A percentile compares a stretch with the other conserved stretches of the same genome.
phyloP scores from a whole-genome alignment of 1,140 invertebrate species.

The Pygmarrhopalites habei region DNA sequence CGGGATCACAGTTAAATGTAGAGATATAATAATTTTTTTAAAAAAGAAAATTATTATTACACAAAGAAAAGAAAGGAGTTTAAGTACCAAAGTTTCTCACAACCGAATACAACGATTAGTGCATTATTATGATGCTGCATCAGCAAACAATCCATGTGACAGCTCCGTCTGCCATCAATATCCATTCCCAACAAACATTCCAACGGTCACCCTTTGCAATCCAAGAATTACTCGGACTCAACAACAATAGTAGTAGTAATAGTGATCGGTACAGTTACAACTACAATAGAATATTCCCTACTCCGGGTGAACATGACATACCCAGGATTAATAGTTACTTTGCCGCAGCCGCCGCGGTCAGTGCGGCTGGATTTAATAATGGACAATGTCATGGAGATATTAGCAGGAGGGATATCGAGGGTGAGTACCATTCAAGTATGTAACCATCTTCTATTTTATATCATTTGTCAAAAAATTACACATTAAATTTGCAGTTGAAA shows the following conservation, averaged over 20 bases:
- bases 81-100: too few relatives aligned
- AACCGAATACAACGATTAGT: too few relatives aligned
- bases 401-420: too few relatives aligned
- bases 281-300: conserved; percentile 10
- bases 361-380: conserved; percentile 1
- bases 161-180: conserved; percentile 4
- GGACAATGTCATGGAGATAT: background rate
- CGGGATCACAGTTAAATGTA: too few relatives aligned
- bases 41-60: too few relatives aligned
- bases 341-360: conserved; percentile 1
- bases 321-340: conserved; percentile 7
- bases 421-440: too few relatives aligned
- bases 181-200: conserved; percentile 11
- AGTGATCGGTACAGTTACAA: conserved; percentile 4
- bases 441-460: too few relatives aligned
- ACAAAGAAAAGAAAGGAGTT: too few relatives aligned
- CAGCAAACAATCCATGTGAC: conserved; percentile 8
- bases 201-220: conserved; percentile 15
- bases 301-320: background rate
- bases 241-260: conserved; percentile 1
- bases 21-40: too few relatives aligned
- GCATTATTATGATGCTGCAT: too few relatives aligned
- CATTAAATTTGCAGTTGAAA: too few relatives aligned
- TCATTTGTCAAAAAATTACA: too few relatives aligned
- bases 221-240: conserved; percentile 14